Evolutionary conservation across 2,113 vertebrate species (phyloP).

Genomic region (Cyprinodon tularosa): DNA sequence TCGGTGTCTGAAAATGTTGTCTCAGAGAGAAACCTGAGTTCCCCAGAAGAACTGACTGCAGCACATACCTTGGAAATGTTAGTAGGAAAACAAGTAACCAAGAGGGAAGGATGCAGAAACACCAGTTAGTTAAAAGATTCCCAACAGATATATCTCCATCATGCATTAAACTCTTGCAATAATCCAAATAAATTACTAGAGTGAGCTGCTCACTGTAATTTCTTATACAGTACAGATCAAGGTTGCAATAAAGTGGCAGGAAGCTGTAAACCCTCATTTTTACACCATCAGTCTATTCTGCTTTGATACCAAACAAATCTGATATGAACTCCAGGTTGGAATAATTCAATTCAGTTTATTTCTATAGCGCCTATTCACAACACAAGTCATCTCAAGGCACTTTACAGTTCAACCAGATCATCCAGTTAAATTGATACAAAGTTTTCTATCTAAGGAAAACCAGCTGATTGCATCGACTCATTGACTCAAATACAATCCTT

Average conservation of each 20-base stretch:
- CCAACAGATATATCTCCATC: not conserved
- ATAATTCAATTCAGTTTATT: not conserved
- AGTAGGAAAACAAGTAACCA: constrained; percentile 28
- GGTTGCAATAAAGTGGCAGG: not conserved
- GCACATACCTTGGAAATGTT: constrained; percentile 80
- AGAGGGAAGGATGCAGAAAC: constrained; percentile 4
- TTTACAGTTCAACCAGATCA: too few relatives aligned
- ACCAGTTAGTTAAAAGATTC: not conserved
- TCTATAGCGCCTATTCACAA: too few relatives aligned
- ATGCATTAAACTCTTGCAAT: not conserved
- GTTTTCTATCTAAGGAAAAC: too few relatives aligned
- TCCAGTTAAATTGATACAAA: too few relatives aligned
- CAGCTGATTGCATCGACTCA: too few relatives aligned
- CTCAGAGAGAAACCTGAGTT: constrained; percentile 80
- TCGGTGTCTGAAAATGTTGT: constrained; percentile 76
- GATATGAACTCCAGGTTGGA: not conserved
- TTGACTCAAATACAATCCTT: too few relatives aligned
- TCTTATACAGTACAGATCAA: not conserved
- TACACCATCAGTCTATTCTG: not conserved
- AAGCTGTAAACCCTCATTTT: not conserved
- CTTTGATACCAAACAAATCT: not conserved
- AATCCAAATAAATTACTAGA: not conserved
- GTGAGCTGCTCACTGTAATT: not conserved
- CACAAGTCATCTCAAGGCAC: too few relatives aligned
- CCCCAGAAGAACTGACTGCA: constrained; percentile 79